Evolutionary conservation across 2,113 vertebrate genomes (phyloP).

Genomic region (Setophaga petechia): DNA sequence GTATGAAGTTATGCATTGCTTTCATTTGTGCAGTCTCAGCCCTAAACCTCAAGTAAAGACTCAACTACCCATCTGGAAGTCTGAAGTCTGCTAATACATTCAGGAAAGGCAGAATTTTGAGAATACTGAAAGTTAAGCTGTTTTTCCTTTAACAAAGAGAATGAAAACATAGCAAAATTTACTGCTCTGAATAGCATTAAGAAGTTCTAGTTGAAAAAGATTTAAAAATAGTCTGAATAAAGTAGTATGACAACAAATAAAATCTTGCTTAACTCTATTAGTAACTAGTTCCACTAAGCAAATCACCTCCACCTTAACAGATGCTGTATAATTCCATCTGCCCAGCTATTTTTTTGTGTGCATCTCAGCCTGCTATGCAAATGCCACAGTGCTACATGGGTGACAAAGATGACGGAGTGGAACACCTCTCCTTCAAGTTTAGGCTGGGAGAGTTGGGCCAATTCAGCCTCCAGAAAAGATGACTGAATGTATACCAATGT

Average conservation of each 20-base stretch:
- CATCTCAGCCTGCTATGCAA: neutral
- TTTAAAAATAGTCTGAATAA: neutral
- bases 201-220: neutral
- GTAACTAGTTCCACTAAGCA: neutral
- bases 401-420: neutral
- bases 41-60: neutral
- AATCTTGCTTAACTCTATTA: neutral
- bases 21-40: neutral
- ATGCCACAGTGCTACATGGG: rapidly evolving
- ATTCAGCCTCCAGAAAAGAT: neutral
- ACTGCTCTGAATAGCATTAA: neutral
- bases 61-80: neutral
- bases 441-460: neutral
- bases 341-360: neutral
- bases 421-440: neutral
- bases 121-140: neutral
- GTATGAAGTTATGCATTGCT: neutral
- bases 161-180: neutral
- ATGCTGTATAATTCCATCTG: neutral
- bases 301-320: neutral
- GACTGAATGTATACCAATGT: neutral
- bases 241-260: neutral
- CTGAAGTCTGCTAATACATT: neutral
- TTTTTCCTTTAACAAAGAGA: neutral
- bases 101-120: neutral